Evolutionary conservation across 2,888 invertebrate genomes (phyloP).

Genomic region (Oeneis ivallda): DNA sequence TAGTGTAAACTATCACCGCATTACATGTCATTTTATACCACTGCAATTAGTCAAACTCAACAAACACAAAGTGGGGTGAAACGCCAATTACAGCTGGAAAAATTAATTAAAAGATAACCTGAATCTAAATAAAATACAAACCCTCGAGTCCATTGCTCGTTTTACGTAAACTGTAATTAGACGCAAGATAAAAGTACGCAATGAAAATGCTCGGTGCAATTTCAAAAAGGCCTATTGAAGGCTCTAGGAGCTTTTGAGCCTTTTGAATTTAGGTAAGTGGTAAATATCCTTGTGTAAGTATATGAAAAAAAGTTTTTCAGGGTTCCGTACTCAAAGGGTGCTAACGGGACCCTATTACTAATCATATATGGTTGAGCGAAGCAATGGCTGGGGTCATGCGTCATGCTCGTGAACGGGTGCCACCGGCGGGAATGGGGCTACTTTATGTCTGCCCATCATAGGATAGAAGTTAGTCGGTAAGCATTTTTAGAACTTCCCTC

Average conservation of each 20-base stretch:
- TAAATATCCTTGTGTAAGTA: neutral
- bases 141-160: neutral
- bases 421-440: no score
- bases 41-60: neutral
- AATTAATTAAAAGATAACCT: constrained; percentile 12
- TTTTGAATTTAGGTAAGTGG: neutral
- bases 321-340: no score
- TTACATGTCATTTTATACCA: neutral
- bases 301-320: neutral
- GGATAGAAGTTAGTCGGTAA: no score
- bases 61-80: neutral
- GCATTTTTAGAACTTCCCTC: no score
- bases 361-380: no score
- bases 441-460: no score
- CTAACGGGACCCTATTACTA: no score
- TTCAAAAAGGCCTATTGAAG: constrained; percentile 2
- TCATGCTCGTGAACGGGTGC: no score
- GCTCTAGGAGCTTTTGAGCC: neutral
- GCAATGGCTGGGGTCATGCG: no score
- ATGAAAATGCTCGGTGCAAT: neutral
- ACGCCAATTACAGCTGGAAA: constrained; percentile 5
- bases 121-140: neutral
- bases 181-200: neutral
- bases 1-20: no score
- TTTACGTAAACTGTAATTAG: neutral